Evolutionary conservation across 2,113 vertebrate species (phyloP).

Genomic region (Platysteira castanea): DNA sequence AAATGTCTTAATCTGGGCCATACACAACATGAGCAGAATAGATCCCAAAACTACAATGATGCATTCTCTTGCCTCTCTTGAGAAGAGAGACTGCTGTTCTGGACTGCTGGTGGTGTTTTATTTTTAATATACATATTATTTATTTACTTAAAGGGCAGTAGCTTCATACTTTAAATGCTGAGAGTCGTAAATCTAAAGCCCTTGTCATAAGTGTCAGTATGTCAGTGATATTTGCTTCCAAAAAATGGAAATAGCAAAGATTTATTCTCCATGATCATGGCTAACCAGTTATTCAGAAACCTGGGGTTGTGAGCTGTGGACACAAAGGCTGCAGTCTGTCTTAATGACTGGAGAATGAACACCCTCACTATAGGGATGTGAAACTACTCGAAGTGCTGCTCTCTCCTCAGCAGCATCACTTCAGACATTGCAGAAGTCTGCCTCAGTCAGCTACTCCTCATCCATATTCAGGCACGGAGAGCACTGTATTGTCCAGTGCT

Average conservation of each 20-base stretch:
- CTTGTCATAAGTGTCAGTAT: neutral
- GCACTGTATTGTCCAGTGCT: slow-evolving; percentile 37
- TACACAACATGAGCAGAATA: neutral
- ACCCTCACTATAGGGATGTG: neutral
- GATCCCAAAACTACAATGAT: neutral
- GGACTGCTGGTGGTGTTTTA: neutral
- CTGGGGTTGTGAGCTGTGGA: neutral
- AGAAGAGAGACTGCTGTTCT: neutral
- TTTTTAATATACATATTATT: neutral
- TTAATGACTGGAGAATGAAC: neutral
- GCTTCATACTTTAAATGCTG: neutral
- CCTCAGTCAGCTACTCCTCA: slow-evolving; percentile 24
- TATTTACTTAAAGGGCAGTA: neutral
- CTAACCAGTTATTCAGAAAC: slow-evolving; percentile 12
- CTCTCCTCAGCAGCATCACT: neutral
- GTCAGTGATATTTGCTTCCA: neutral
- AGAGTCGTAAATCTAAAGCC: neutral
- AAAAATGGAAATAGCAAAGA: neutral
- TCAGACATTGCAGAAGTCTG: neutral
- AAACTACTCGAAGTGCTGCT: slow-evolving; percentile 1
- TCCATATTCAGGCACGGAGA: slow-evolving; percentile 42
- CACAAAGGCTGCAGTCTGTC: neutral
- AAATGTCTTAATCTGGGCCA: neutral
- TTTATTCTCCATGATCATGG: neutral
- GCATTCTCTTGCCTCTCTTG: neutral